Evolutionary conservation across 1,140 invertebrate genomes (phyloP).

Genomic region (Subanguina moxae): DNA sequence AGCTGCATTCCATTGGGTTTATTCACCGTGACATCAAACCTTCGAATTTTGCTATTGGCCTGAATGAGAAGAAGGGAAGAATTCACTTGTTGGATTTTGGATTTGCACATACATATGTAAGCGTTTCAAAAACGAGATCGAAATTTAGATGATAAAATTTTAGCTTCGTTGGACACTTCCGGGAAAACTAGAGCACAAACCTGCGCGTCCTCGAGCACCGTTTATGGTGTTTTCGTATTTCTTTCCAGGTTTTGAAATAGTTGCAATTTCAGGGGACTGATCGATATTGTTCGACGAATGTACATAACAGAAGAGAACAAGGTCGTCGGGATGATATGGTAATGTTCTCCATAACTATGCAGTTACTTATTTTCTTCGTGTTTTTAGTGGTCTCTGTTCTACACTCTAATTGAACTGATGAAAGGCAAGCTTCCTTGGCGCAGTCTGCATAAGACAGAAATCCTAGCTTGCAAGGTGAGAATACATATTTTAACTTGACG

Average conservation of each 20-base stretch:
- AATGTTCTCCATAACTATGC: conserved; percentile 46
- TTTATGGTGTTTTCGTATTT: conserved; percentile 3
- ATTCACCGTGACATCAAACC: conserved; percentile 23
- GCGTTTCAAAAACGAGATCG: neutral
- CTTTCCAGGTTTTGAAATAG: neutral
- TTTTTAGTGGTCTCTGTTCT: conserved; percentile 6
- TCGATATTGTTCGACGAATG: conserved; percentile 49
- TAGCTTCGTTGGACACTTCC: conserved; percentile 18
- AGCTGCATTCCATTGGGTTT: conserved; percentile 27
- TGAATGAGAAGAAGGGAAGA: conserved; percentile 2
- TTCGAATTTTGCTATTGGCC: conserved; percentile 31
- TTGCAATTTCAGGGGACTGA: conserved; percentile 28
- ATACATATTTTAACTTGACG: too few species aligned
- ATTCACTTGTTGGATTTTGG: conserved; percentile 36
- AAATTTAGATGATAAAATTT: conserved; percentile 7
- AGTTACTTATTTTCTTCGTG: neutral
- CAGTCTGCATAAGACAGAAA: neutral
- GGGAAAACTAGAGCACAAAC: neutral
- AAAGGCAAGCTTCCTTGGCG: conserved; percentile 5
- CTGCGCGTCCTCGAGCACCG: conserved; percentile 18
- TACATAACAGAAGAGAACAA: conserved; percentile 45
- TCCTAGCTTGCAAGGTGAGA: neutral
- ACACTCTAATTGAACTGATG: conserved; percentile 1
- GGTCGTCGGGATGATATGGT: conserved; percentile 48
- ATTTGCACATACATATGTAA: conserved; percentile 32